These are phyloP conservation scores for Sciurus carolinensis DNA, from an alignment of 2,797 vertebrate species.

Conservation along the genomic window DNA sequence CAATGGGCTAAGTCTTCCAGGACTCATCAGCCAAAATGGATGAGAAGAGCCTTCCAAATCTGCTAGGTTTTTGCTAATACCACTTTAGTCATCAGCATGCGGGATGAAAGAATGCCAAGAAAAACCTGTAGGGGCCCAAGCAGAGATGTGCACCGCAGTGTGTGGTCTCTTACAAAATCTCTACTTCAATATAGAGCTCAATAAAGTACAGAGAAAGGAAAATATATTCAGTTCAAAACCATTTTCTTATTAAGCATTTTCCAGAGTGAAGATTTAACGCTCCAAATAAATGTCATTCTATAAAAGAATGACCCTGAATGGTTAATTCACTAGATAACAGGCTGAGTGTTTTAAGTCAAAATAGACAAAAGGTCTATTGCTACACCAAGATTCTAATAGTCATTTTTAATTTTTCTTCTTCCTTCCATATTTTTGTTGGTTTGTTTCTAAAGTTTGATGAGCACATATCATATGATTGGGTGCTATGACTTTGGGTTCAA, in stretches of 20 bases:
- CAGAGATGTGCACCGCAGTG: not conserved
- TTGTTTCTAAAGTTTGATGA: constrained; percentile 1
- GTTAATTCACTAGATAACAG: not conserved
- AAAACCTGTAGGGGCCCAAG: not conserved
- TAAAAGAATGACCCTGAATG: not conserved
- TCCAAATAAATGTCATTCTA: not conserved
- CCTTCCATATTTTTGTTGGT: not conserved
- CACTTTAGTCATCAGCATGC: not conserved
- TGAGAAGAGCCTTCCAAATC: constrained; percentile 7
- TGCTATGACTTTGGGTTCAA: not conserved
- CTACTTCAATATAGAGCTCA: not conserved
- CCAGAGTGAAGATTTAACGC: not conserved
- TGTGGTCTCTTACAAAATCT: not conserved
- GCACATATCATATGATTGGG: not conserved
- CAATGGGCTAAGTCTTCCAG: not conserved
- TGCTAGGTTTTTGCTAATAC: constrained; percentile 36
- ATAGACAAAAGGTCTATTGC: not conserved
- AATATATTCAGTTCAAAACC: not conserved
- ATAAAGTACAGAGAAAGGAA: not conserved
- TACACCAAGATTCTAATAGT: not conserved
- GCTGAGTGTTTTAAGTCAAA: not conserved
- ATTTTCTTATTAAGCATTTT: not conserved
- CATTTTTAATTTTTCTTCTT: not conserved
- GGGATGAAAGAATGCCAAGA: not conserved
- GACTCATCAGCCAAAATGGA: not conserved